Evolutionary conservation across 2,888 invertebrate genomes (phyloP), one percentile per base, ranked within the genome.

Genomic region (Drosophila nigritarsus): DNA sequence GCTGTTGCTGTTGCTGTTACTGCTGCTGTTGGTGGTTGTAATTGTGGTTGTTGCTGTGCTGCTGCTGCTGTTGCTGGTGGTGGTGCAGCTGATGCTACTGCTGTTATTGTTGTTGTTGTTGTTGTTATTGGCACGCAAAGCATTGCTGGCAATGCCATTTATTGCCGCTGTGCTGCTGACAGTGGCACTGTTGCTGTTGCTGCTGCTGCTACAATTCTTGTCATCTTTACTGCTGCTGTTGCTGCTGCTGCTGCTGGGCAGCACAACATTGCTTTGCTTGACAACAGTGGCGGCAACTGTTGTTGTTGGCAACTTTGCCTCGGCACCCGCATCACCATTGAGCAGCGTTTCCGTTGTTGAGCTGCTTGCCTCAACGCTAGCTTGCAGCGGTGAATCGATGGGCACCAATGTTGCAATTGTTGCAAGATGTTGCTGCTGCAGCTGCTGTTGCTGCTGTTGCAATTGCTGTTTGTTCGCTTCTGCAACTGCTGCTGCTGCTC

Each of bases 261-360:
- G 42, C 38, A 87, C 77, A 1, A 42, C 69, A 59, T 80, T 82
- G 63, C 76, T 83, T 48, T 89, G 84, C 59, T 87, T 88, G 0
- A 64, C 15, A 3, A 70, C 27, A 0, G 56, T 38, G 3, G 61
- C 48, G 7, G 58, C 63, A 55, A 60, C 50, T 18, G 62, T 64
- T 38, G 56, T 45, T 32, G 72, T 70, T 49, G 88, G 64, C 15
- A 18, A 55, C 55, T 55, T 65, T 18, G 72, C 51, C 30, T 82
- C 80, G 7, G 62, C 80, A 11, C 65, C 30, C 13, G 61, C 75
- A 50, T 79, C 89, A 2, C 90, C 86, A 53, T 86, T 86, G 38
- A 76, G 59, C 65, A 83, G 32, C 4, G 71, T n/a, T 27, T 73
- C 71, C 1, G 58, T 29, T 40, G 66, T 67, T 6, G 88, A 80